phyloP scores from a whole-genome alignment of 2,797 vertebrate genomes.

The Eulemur coronatus region DNA sequence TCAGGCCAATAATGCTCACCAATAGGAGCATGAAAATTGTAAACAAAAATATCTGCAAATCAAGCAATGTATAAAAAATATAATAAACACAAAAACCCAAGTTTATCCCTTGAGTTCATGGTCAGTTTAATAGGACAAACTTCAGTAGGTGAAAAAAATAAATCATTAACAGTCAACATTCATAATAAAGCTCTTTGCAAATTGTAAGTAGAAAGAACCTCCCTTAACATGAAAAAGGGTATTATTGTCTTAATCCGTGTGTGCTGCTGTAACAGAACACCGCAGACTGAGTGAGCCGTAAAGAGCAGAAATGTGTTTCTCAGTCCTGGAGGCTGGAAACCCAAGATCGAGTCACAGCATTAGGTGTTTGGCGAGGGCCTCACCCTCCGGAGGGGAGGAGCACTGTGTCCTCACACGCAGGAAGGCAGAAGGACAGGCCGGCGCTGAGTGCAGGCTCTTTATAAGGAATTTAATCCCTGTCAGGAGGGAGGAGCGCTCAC shows the following conservation, averaged over 20 bases:
- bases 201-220: not conserved
- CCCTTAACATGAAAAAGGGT: not conserved
- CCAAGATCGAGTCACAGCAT: not conserved
- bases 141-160: not conserved
- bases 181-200: not conserved
- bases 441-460: not conserved
- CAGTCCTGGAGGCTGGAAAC: not conserved
- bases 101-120: not conserved
- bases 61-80: not conserved
- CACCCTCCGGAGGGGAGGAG: not conserved
- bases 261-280: not conserved
- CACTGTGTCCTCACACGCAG: rapidly evolving
- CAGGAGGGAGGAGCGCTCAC: not conserved
- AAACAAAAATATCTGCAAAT: not conserved
- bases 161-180: not conserved
- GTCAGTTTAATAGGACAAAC: not conserved
- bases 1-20: not conserved
- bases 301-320: not conserved
- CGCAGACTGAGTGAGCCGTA: not conserved
- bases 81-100: not conserved
- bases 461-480: not conserved
- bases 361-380: not conserved
- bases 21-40: not conserved
- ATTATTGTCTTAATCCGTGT: not conserved
- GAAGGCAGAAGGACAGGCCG: not conserved